These are phyloP conservation scores for Cephus pulcher DNA, from an alignment of 2,888 invertebrate species.

Conservation along the genomic window DNA sequence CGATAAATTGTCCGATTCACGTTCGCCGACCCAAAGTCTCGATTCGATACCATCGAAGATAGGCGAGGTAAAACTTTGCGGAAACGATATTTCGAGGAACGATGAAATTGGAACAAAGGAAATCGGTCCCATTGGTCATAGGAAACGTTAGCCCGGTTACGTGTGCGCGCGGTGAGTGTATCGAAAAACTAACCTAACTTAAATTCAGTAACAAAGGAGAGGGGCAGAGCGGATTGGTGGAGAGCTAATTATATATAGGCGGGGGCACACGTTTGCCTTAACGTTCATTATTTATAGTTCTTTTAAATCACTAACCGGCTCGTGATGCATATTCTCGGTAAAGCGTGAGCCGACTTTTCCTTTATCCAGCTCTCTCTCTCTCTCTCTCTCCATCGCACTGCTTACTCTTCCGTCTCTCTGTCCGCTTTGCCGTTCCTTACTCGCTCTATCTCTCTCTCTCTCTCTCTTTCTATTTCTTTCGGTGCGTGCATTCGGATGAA, in stretches of 20 bases:
- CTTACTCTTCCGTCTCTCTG: constrained; percentile 11
- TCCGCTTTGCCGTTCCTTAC: constrained; percentile 11
- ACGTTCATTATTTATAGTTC: constrained; percentile 22
- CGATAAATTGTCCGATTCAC: neutral
- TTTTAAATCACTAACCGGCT: constrained; percentile 21
- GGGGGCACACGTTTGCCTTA: constrained; percentile 6
- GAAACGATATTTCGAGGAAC: neutral
- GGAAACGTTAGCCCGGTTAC: neutral
- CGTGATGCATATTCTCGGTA: constrained; percentile 17
- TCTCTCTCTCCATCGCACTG: neutral
- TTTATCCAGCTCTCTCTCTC: neutral
- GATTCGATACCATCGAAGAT: neutral
- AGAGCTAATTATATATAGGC: constrained; percentile 18
- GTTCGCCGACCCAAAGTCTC: neutral
- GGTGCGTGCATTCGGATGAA: constrained; percentile 5
- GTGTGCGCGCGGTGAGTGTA: neutral
- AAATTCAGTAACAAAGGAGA: neutral
- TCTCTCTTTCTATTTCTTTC: constrained; percentile 9
- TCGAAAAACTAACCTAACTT: neutral
- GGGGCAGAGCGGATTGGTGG: neutral
- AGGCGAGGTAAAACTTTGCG: neutral
- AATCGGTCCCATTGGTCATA: neutral
- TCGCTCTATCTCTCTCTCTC: neutral
- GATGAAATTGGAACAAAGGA: neutral
- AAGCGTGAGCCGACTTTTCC: constrained; percentile 3